Evolutionary conservation across 2,888 invertebrate genomes (phyloP), one percentile per base, ranked within the genome.

Genomic region (Noctua pronuba): DNA sequence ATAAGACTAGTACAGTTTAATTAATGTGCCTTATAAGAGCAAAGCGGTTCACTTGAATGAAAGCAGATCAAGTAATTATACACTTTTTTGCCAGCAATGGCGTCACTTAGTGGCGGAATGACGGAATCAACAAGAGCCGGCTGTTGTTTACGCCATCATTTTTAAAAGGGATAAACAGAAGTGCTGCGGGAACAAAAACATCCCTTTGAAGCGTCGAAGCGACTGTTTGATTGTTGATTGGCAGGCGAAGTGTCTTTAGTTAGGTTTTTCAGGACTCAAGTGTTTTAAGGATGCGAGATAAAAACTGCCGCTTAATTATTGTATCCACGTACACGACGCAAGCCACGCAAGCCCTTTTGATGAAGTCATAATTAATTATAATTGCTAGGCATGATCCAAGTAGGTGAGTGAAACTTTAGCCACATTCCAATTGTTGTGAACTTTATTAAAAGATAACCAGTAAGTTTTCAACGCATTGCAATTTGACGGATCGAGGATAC

Each of bases 21-120:
- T 92, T 89, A 92, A 90, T 85, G 84, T 70, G 65, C 89, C 88
- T 78, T 90, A 89, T 90, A 89, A 82, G 84, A 87, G 90, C 75
- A 87, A 82, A 80, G 89, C 84, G 89, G 92, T 75, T 55, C 28
- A 83, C 82, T 80, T 84, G 85, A 88, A 88, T 89, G 85, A 88
- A 86, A 87, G 84, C 85, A 89, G 85, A 86, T 89, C 84, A 86
- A 84, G 88, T 90, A 90, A 91, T 91, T 90, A 89, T 89, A 88
- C 81, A 73, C 76, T 77, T 89, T 79, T 89, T 87, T 85, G 76
- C 84, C 64, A 76, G 13, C 13, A 41, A 73, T 72, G 67, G 85
- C 82, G 80, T 74, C 78, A 55, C 75, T 81, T 74, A 4, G 85
- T 85, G 84, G 60, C 72, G 73, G 73, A 79, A 73, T 86, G 83